Evolutionary conservation across 1,140 invertebrate species (phyloP).

Genomic region (Panonychus citri): DNA sequence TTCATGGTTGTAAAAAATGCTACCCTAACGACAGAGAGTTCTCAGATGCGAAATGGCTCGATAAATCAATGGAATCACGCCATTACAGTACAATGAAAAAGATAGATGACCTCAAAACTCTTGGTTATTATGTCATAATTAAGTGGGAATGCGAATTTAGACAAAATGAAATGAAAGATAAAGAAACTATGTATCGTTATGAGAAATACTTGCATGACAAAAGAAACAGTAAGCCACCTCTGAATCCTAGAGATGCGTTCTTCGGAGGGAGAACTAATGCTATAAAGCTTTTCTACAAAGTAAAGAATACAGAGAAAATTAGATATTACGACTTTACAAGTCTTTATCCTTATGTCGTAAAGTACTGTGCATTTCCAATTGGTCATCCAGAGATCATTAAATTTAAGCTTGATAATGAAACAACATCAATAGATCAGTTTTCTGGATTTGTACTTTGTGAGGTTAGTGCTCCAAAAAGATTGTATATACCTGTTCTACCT

Average conservation of each 20-base stretch:
- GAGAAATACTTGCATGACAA: no score
- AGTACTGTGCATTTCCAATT: not conserved
- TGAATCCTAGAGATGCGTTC: not conserved
- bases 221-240: no score
- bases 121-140: not conserved
- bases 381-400: not conserved
- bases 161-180: conserved; percentile 10
- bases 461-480: not conserved
- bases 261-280: not conserved
- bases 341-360: not conserved
- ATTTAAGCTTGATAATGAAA: not conserved
- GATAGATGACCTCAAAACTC: not conserved
- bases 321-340: conserved; percentile 1
- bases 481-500: not conserved
- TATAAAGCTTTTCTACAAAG: not conserved
- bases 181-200: no score
- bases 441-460: not conserved
- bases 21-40: not conserved
- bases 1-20: conserved; percentile 3
- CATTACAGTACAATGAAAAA: not conserved
- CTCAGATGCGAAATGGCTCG: not conserved
- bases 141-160: conserved; percentile 3
- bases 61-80: not conserved
- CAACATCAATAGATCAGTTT: not conserved
- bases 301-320: not conserved